A percentile compares a stretch with the other conserved stretches of the same genome.
Conservation (phyloP, 2,888 invertebrate species). For the Drosophila kanekoi region DNA sequence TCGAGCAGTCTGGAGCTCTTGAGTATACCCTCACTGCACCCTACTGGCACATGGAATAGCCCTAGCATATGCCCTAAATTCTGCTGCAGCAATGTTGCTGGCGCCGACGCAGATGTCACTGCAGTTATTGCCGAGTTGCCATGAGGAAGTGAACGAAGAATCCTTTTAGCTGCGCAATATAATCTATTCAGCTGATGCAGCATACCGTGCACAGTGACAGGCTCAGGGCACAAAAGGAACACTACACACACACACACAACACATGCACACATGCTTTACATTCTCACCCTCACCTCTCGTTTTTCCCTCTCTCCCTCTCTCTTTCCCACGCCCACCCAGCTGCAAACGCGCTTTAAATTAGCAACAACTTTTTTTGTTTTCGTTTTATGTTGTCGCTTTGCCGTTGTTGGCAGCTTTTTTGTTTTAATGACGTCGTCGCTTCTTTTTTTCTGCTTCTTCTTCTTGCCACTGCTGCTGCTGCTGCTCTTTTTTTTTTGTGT, state of each 20-base stretch:
- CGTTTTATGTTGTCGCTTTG: conserved; percentile 16
- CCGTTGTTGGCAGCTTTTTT: conserved; percentile 52
- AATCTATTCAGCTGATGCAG: conserved; percentile 78
- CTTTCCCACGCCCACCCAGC: conserved; percentile 34
- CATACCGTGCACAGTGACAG: conserved; percentile 51
- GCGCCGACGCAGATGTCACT: conserved; percentile 57
- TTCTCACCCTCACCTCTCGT: conserved; percentile 9
- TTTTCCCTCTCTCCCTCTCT: conserved; percentile 5
- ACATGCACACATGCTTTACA: conserved; percentile 1
- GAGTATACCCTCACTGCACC: not conserved
- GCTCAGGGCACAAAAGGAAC: conserved; percentile 26
- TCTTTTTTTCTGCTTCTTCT: conserved; percentile 30
- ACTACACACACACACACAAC: conserved; percentile 12
- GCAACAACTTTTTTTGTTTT: conserved; percentile 56
- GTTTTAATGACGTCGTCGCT: conserved; percentile 59
- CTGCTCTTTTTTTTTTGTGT: conserved; percentile 60
- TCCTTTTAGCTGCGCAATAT: conserved; percentile 77
- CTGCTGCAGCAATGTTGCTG: conserved; percentile 39
- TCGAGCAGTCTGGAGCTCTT: no score
- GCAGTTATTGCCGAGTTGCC: conserved; percentile 59
- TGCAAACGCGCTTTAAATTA: conserved; percentile 67
- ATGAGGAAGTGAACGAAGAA: conserved; percentile 64
- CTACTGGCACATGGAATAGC: not conserved
- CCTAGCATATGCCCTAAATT: conserved; percentile 63
- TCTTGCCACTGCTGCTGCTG: conserved; percentile 25